Base-by-base conservation (phyloP, 2,113 vertebrate species). In the Galeopterus variegatus region DNA sequence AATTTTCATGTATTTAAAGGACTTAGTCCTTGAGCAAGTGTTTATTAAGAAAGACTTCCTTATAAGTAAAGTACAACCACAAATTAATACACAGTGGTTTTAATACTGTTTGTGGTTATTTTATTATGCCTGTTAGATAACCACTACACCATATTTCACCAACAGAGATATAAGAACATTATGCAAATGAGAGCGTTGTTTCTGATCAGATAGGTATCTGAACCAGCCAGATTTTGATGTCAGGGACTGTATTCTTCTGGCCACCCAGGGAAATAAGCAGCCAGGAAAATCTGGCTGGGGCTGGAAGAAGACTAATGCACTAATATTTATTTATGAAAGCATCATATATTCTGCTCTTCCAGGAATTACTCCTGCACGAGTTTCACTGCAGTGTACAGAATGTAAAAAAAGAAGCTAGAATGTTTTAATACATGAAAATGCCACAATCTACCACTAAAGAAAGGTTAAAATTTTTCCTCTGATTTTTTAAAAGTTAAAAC, bases 301-400 rank as follows among this genome's bases (percentile, higher is more conserved):
- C 83, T 97, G 88, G 97, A 90, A 92, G 96, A 96, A 98, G 93
- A 95, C 73, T 52, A 95, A 89, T 94, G 31, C 64, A 93, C 77
- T 97, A 92, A 84, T 90, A 94, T 90, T 92, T 89, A 95, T 92
- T 97, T 97, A 97, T 94, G 96, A 98, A 98, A 97, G 24, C 86
- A 28, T 70, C 50, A 7, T 96, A 70, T 54, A 92, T 95, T 62
- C 54, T 83, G 85, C 84, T 97, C 96, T 97, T 94, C 89, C 90
- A 95, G 90, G 45, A 96, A 88, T 79, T 95, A 76, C 90, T 93
- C 15, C 73, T 7, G 33, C 48, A 77, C 88, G 80, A 85, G 36
- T 87, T 87, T 94, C 65, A 36, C 41, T 81, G 79, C 87, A 90
- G 83, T 24, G 12, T 65, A 77, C 9, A 36, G 41, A 65, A 82